Evolutionary conservation across 2,113 vertebrate species (phyloP).

Genomic region (Microtus oregoni): DNA sequence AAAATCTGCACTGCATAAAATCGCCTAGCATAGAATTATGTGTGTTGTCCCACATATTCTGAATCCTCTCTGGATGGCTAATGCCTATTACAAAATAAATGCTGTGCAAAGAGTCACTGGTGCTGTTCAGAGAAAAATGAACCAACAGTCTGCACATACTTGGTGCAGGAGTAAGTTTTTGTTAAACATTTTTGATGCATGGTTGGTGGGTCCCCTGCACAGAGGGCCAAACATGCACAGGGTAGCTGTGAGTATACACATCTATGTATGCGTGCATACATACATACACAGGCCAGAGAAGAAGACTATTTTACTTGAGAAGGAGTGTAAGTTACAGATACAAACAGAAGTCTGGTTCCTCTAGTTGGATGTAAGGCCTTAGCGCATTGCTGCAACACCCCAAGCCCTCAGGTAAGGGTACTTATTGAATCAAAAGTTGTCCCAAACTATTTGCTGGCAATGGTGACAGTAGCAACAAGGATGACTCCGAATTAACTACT

Average conservation of each 20-base stretch:
- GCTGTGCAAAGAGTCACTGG: background rate
- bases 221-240: background rate
- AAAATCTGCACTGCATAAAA: background rate
- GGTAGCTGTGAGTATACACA: background rate
- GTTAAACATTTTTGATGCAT: background rate
- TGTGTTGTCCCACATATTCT: background rate
- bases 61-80: background rate
- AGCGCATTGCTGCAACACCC: background rate
- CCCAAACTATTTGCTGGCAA: background rate
- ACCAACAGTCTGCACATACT: background rate
- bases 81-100: background rate
- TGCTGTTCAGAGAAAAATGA: background rate
- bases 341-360: conserved; percentile 15
- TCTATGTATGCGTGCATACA: background rate
- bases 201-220: background rate
- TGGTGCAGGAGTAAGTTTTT: background rate
- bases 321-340: background rate
- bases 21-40: background rate
- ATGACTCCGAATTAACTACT: background rate
- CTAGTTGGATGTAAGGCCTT: background rate
- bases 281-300: background rate
- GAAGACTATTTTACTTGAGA: background rate
- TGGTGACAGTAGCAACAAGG: background rate
- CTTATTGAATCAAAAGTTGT: background rate
- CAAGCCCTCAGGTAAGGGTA: background rate